Conservation (phyloP, 2,113 vertebrate species). For the Accipiter cooperii region DNA sequence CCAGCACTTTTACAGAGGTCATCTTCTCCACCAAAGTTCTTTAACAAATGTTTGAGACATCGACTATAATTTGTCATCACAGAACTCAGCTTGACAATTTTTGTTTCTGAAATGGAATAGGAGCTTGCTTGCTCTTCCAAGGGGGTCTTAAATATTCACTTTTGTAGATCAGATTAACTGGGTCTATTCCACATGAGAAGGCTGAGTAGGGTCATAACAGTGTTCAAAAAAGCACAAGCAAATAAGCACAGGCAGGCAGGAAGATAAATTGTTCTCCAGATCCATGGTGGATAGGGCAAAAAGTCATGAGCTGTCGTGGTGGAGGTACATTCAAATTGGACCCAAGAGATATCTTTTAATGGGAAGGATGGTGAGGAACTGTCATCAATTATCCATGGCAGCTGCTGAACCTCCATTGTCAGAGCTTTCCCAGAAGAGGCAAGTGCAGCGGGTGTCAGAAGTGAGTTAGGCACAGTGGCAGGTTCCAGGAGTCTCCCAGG, state of each 20-base stretch:
- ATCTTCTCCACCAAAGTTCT: too few species aligned
- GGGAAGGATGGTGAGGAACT: neutral
- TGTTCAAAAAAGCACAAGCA: neutral
- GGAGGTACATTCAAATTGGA: neutral
- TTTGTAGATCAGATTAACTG: neutral
- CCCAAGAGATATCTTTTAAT: neutral
- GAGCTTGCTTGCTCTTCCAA: neutral
- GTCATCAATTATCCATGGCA: neutral
- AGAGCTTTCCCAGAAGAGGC: neutral
- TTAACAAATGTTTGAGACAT: too few species aligned
- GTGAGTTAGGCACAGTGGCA: neutral
- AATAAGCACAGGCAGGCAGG: neutral
- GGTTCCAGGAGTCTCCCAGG: neutral
- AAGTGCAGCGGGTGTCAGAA: neutral
- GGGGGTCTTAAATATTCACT: neutral
- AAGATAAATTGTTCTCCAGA: neutral
- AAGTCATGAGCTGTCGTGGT: neutral
- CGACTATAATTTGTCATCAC: too few species aligned
- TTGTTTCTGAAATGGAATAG: neutral
- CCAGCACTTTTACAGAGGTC: too few species aligned
- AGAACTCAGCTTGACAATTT: neutral
- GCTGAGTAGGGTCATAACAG: neutral
- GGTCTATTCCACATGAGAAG: neutral
- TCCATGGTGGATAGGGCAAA: neutral
- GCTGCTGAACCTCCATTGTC: neutral